Conservation (phyloP, 2,888 invertebrate genomes). For the Ectobius pallidus region DNA sequence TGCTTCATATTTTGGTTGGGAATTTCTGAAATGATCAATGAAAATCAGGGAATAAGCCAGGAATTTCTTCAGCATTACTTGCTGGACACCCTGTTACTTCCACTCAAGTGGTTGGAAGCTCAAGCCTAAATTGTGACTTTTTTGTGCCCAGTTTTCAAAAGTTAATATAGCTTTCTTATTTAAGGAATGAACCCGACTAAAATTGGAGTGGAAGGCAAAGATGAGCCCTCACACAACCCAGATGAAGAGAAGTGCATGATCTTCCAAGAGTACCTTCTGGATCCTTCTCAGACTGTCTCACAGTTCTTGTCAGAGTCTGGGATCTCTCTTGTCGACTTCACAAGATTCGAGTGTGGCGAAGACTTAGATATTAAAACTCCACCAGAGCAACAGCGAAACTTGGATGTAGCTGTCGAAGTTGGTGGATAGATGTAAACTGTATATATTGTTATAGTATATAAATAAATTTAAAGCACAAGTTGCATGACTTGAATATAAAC, state of each 20-base stretch:
- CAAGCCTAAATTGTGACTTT: too few relatives aligned
- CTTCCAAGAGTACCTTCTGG: constrained; percentile 85
- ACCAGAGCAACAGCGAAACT: not conserved
- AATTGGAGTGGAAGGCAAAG: constrained; percentile 76
- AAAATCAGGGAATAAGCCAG: too few relatives aligned
- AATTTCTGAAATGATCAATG: too few relatives aligned
- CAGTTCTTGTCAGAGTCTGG: constrained; percentile 67
- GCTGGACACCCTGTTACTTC: too few relatives aligned
- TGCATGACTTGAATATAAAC: not conserved
- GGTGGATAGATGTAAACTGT: not conserved
- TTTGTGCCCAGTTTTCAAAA: too few relatives aligned
- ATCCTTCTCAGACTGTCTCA: constrained; percentile 75
- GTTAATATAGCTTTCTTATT: too few relatives aligned
- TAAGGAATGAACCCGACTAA: constrained; percentile 80
- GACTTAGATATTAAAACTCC: constrained; percentile 3
- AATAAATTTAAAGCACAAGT: not conserved
- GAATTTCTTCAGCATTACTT: too few relatives aligned
- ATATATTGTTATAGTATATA: too few relatives aligned
- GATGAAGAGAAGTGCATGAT: constrained; percentile 83
- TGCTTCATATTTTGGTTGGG: too few relatives aligned
- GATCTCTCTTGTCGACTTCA: constrained; percentile 74
- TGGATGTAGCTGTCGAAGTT: constrained; percentile 27
- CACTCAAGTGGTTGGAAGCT: too few relatives aligned
- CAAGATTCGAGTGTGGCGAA: constrained; percentile 89
- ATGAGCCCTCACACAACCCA: constrained; percentile 65